Evolutionary conservation across 2,888 invertebrate species (phyloP).

Genomic region (Phymatocera aterrima): DNA sequence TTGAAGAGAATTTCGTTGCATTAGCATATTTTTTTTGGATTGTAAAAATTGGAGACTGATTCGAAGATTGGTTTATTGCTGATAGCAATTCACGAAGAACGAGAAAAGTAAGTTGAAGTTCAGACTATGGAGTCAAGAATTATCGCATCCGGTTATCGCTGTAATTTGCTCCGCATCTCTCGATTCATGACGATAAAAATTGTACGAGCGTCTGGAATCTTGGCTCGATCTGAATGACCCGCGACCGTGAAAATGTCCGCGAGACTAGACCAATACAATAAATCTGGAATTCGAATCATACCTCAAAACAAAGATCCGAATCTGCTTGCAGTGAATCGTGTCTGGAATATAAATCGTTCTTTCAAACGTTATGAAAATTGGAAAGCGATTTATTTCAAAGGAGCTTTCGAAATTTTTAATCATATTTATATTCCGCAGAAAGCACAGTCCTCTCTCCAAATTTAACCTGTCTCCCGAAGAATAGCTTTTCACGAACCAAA

Average conservation of each 20-base stretch:
- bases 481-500: neutral
- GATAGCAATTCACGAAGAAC: no score
- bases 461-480: no score
- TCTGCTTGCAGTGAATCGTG: slow-evolving; percentile 14
- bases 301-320: slow-evolving; percentile 9
- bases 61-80: no score
- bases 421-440: no score
- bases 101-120: slow-evolving; percentile 1
- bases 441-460: no score
- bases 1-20: no score
- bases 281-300: slow-evolving; percentile 26
- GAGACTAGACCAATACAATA: neutral
- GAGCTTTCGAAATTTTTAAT: neutral
- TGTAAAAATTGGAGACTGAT: no score
- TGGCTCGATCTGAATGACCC: slow-evolving; percentile 1
- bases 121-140: neutral
- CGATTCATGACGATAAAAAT: slow-evolving; percentile 25
- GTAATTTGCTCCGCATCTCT: neutral
- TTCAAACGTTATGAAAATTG: neutral
- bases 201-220: neutral
- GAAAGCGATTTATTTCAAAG: neutral
- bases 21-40: no score
- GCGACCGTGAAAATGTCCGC: slow-evolving; percentile 1
- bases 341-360: neutral
- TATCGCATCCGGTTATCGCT: neutral